Evolutionary conservation across 2,888 invertebrate species (phyloP).

Genomic region (Therioaphis trifolii): DNA sequence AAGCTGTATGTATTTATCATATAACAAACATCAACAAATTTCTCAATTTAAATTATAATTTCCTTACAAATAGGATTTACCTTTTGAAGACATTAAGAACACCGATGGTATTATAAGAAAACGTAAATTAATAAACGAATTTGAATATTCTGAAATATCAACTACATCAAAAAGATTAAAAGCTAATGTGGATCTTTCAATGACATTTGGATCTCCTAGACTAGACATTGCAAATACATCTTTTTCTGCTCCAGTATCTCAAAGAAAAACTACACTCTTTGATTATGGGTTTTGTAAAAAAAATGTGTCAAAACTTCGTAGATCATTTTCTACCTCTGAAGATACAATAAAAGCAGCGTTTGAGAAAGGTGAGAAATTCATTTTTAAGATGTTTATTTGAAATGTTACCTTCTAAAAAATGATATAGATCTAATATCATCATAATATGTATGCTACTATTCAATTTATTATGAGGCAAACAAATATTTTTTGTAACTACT

Average conservation of each 20-base stretch:
- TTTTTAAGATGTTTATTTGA: too few species aligned
- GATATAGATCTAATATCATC: too few species aligned
- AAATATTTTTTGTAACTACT: too few species aligned
- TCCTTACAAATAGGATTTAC: constrained; percentile 33
- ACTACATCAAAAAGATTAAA: constrained; percentile 45
- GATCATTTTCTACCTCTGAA: constrained; percentile 83
- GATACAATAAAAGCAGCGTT: constrained; percentile 79
- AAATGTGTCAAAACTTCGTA: constrained; percentile 69
- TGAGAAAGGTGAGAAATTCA: constrained; percentile 73
- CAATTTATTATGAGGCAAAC: too few species aligned
- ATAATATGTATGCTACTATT: too few species aligned
- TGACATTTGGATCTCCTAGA: constrained; percentile 52
- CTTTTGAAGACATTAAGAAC: constrained; percentile 37
- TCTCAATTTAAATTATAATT: background rate
- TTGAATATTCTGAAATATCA: constrained; percentile 16
- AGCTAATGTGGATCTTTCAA: constrained; percentile 53
- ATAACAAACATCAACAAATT: background rate
- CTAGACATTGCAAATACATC: constrained; percentile 10
- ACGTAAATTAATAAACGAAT: constrained; percentile 49
- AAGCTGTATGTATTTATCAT: constrained; percentile 29
- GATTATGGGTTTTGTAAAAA: constrained; percentile 66
- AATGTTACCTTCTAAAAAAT: too few species aligned
- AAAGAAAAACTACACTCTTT: constrained; percentile 64
- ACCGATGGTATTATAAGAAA: background rate
- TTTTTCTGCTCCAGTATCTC: constrained; percentile 46